Conservation (phyloP, 2,797 vertebrate genomes). For the Bovichtus diacanthus region DNA sequence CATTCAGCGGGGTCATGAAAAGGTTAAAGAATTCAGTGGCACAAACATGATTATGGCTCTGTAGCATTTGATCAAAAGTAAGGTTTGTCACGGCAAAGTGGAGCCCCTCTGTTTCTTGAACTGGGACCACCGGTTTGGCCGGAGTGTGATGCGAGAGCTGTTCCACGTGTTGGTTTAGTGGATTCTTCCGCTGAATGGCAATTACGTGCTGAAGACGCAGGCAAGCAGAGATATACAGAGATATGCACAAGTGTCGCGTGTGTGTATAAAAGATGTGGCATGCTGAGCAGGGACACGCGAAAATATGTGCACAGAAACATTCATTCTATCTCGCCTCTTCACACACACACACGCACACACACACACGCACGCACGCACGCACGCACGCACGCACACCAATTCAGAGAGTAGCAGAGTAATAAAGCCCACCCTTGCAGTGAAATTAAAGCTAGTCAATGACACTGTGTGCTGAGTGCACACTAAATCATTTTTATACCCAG, state of each 20-base stretch:
- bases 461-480: constrained; percentile 81
- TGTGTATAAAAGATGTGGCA: constrained; percentile 29
- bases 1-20: constrained; percentile 87
- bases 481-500: constrained; percentile 89
- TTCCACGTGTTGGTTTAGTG: constrained; percentile 65
- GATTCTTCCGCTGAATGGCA: constrained; percentile 59
- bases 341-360: constrained; percentile 5
- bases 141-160: constrained; percentile 53
- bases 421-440: constrained; percentile 82
- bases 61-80: constrained; percentile 87
- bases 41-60: constrained; percentile 89
- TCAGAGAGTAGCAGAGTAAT: constrained; percentile 73
- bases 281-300: constrained; percentile 47
- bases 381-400: constrained; percentile 45
- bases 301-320: constrained; percentile 46
- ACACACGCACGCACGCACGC: constrained; percentile 22
- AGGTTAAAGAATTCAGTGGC: constrained; percentile 90
- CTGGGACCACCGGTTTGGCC: constrained; percentile 53
- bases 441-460: constrained; percentile 85
- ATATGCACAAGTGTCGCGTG: constrained; percentile 29
- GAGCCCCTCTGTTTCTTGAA: constrained; percentile 55
- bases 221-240: constrained; percentile 14
- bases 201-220: constrained; percentile 50
- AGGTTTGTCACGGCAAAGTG: constrained; percentile 83
- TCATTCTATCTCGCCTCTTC: constrained; percentile 16